These are phyloP conservation scores for Dioctria rufipes DNA, from an alignment of 2,888 invertebrate species.

Conservation along the genomic window DNA sequence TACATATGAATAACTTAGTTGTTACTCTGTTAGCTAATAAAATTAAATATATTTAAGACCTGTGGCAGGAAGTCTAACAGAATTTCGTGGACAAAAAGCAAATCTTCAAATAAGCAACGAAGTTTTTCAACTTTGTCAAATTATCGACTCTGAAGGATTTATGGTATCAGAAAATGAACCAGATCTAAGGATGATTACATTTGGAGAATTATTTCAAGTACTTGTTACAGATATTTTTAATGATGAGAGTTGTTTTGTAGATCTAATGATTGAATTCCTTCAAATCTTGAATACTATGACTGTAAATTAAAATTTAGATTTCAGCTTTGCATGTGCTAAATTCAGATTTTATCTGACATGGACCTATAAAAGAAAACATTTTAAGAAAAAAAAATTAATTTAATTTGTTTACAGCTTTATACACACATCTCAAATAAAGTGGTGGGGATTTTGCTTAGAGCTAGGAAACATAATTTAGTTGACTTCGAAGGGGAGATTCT, in stretches of 20 bases:
- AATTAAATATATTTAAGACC: slow-evolving; percentile 75
- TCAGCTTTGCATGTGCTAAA: too few species aligned
- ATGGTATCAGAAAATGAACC: slow-evolving; percentile 77
- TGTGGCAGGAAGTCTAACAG: slow-evolving; percentile 90
- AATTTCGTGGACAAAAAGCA: slow-evolving; percentile 89
- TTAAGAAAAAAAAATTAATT: background rate
- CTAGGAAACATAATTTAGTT: slow-evolving; percentile 91
- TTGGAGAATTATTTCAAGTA: slow-evolving; percentile 91
- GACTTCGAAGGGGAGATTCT: slow-evolving; percentile 96
- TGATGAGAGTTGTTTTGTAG: too few species aligned
- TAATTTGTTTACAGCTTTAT: slow-evolving; percentile 79
- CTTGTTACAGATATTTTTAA: slow-evolving; percentile 59
- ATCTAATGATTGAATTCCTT: too few species aligned
- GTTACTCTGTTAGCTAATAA: background rate
- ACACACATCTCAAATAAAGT: slow-evolving; percentile 94
- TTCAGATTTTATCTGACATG: too few species aligned
- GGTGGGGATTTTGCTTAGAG: slow-evolving; percentile 92
- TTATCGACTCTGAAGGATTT: slow-evolving; percentile 85
- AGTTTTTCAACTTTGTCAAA: slow-evolving; percentile 92
- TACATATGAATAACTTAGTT: background rate
- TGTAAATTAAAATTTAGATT: too few species aligned
- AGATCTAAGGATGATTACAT: slow-evolving; percentile 83
- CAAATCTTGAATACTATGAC: too few species aligned
- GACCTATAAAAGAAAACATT: background rate
- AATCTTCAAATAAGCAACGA: slow-evolving; percentile 88